Conservation (phyloP, 2,797 vertebrate species). For the Cheirogaleus major region DNA sequence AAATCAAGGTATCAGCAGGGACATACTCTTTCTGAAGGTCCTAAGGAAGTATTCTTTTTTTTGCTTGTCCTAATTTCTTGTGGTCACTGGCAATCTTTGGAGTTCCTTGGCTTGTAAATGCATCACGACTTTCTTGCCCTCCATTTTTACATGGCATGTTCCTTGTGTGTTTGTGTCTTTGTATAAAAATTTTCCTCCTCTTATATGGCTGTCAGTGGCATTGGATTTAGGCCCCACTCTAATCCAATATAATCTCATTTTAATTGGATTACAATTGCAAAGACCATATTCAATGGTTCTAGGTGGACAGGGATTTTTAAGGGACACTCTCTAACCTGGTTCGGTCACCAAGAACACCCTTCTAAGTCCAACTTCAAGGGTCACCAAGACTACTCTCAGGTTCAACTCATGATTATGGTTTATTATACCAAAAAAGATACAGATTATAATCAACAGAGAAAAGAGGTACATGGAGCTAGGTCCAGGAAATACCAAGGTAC, state of each 20-base stretch:
- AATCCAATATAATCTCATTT: not conserved
- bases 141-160: not conserved
- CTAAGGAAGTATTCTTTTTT: fast-evolving
- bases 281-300: not conserved
- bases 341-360: not conserved
- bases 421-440: not conserved
- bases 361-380: not conserved
- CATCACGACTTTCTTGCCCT: not conserved
- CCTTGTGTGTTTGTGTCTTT: not conserved
- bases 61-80: not conserved
- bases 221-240: not conserved
- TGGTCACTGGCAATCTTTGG: not conserved
- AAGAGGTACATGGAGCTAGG: not conserved
- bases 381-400: not conserved
- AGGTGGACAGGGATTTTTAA: not conserved
- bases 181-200: not conserved
- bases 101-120: not conserved
- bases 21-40: not conserved
- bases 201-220: not conserved
- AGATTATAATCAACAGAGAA: not conserved
- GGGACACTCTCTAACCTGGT: not conserved
- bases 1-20: not conserved
- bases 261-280: not conserved
- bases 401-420: not conserved
- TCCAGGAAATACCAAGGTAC: not conserved